These are phyloP conservation scores for Hirtodrosophila confusa DNA, from an alignment of 2,888 invertebrate genomes.

Conservation along the genomic window DNA sequence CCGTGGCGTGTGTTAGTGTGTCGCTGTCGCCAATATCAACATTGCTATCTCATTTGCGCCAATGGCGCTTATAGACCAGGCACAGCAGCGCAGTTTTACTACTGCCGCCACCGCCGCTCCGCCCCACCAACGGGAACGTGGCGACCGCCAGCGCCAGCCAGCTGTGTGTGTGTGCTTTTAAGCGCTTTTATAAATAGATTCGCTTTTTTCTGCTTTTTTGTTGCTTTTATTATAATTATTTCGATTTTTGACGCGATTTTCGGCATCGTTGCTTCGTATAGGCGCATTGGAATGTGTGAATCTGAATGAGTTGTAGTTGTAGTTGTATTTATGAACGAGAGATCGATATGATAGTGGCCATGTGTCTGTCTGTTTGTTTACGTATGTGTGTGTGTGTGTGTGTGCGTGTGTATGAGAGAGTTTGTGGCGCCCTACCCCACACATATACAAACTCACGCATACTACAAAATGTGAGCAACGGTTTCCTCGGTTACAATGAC, in stretches of 20 bases:
- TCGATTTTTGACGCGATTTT: slow-evolving; percentile 72
- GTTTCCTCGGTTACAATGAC: slow-evolving; percentile 73
- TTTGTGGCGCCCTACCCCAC: slow-evolving; percentile 38
- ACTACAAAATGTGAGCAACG: slow-evolving; percentile 45
- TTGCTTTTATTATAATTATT: slow-evolving; percentile 76
- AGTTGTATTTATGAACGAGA: slow-evolving; percentile 55
- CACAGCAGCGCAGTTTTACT: slow-evolving; percentile 63
- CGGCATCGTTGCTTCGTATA: slow-evolving; percentile 56
- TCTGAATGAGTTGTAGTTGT: slow-evolving; percentile 49
- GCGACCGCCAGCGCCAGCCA: slow-evolving; percentile 56
- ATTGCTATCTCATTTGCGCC: slow-evolving; percentile 62
- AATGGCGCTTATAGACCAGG: slow-evolving; percentile 50
- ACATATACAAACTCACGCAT: slow-evolving; percentile 22
- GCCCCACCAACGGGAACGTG: slow-evolving; percentile 52
- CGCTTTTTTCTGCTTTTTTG: slow-evolving; percentile 60
- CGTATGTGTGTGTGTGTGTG: slow-evolving; percentile 27
- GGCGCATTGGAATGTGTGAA: slow-evolving; percentile 61
- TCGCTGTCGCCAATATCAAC: slow-evolving; percentile 69
- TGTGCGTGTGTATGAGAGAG: slow-evolving; percentile 30
- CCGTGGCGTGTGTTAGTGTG: slow-evolving; percentile 46
- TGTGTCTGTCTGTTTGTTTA: slow-evolving; percentile 54
- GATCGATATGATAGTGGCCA: slow-evolving; percentile 74
- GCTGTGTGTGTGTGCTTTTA: slow-evolving; percentile 61
- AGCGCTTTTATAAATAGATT: slow-evolving; percentile 82
- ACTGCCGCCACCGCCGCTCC: slow-evolving; percentile 47